A percentile compares a stretch with the other conserved stretches of the same genome.
These are phyloP conservation scores for Acronicta leporina DNA, from an alignment of 2,888 invertebrate species.

Conservation along the genomic window DNA sequence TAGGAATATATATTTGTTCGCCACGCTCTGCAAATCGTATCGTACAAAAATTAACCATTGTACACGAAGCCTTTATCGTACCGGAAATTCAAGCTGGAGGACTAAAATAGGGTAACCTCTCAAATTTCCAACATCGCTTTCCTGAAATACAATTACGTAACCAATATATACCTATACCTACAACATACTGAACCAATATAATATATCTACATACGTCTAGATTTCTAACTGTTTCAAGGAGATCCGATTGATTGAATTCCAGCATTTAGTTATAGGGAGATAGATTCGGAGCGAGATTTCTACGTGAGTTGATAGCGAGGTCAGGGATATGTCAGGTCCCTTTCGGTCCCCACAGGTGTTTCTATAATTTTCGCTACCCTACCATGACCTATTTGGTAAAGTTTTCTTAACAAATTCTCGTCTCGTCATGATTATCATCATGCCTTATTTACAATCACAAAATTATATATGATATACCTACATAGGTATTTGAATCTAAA, in stretches of 20 bases:
- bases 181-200: background rate
- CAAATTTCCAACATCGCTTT: conserved; percentile 15
- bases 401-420: background rate
- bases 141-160: conserved; percentile 34
- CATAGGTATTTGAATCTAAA: background rate
- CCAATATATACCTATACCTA: conserved; percentile 15
- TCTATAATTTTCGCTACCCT: conserved; percentile 39
- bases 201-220: conserved; percentile 18
- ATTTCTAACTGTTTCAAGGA: conserved; percentile 30
- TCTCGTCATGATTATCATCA: no score
- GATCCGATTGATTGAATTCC: conserved; percentile 38
- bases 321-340: conserved; percentile 20
- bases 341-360: conserved; percentile 61
- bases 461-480: no score
- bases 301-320: conserved; percentile 43
- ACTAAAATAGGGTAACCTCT: conserved; percentile 1
- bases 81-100: background rate
- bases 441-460: background rate
- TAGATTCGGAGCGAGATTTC: conserved; percentile 44
- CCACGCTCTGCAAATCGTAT: no score
- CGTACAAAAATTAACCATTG: no score
- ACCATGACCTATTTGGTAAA: conserved; percentile 12
- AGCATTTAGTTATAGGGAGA: conserved; percentile 45
- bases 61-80: no score
- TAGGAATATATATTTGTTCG: no score